Evolutionary conservation across 2,113 vertebrate genomes (phyloP).

Genomic region (Melanocharis versteri): DNA sequence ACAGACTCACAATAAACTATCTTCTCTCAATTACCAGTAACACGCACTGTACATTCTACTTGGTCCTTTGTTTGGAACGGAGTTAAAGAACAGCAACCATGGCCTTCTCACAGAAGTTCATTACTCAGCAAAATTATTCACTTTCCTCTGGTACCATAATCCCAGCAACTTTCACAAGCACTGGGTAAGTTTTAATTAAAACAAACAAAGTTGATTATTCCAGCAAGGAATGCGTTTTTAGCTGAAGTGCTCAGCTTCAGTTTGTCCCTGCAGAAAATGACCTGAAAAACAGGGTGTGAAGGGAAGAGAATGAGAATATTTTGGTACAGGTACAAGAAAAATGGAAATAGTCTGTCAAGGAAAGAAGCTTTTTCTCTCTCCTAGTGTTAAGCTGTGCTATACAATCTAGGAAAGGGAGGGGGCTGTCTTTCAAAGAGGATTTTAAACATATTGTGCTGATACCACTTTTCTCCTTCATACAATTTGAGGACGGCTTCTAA

Average conservation of each 20-base stretch:
- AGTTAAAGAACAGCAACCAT: background rate
- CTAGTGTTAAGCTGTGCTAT: background rate
- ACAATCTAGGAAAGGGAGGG: background rate
- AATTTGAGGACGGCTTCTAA: background rate
- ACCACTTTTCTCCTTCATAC: background rate
- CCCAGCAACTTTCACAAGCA: background rate
- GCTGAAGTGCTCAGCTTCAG: background rate
- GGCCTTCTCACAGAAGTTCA: background rate
- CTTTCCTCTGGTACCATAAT: background rate
- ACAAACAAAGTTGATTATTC: background rate
- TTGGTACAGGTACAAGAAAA: background rate
- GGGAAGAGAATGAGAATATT: background rate
- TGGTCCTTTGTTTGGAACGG: background rate
- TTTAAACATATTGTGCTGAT: background rate
- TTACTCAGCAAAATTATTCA: background rate
- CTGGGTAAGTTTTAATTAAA: background rate
- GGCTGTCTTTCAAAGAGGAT: background rate
- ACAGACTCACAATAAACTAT: slow-evolving; percentile 73
- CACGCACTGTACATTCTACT: background rate
- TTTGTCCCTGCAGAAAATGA: background rate
- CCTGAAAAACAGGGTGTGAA: background rate
- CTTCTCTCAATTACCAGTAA: slow-evolving; percentile 75
- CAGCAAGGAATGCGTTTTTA: background rate
- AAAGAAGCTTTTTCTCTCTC: background rate
- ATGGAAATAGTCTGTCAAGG: background rate